phyloP scores from a whole-genome alignment of 2,797 vertebrate species.

The Ispidina lecontei region DNA sequence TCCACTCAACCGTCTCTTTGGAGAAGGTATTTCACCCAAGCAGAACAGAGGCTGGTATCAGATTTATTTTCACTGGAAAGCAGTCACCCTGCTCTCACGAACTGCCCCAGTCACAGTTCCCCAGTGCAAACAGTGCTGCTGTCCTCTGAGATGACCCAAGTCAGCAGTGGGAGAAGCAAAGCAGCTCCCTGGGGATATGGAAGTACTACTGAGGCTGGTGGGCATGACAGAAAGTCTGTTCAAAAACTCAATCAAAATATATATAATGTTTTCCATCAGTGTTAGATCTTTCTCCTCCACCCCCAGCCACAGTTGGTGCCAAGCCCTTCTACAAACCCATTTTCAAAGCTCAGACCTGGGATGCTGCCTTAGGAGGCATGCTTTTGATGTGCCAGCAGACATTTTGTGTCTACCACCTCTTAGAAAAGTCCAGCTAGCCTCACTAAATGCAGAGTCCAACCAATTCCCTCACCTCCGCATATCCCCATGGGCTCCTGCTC shows the following conservation, averaged over 20 bases:
- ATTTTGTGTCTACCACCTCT: not conserved
- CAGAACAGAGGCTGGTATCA: not conserved
- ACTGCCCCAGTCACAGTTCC: not conserved
- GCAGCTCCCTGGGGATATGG: not conserved
- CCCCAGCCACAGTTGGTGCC: fast-evolving
- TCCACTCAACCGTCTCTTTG: not conserved
- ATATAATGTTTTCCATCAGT: fast-evolving
- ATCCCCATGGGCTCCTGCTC: not conserved
- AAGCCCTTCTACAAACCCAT: not conserved
- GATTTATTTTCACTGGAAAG: not conserved
- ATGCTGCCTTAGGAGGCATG: not conserved
- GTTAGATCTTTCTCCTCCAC: fast-evolving
- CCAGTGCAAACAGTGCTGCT: not conserved
- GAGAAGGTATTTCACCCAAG: not conserved
- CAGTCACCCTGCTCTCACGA: not conserved
- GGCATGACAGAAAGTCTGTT: not conserved
- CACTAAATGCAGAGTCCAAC: fast-evolving
- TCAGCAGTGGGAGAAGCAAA: not conserved
- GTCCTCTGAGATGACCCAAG: not conserved
- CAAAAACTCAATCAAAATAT: not conserved
- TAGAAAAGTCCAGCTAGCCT: not conserved
- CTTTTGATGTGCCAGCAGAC: not conserved
- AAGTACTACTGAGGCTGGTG: not conserved
- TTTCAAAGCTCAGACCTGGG: not conserved
- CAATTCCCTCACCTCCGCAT: slow-evolving; percentile 32